phyloP scores from a whole-genome alignment of 2,797 vertebrate species.

The Selene dorsalis region DNA sequence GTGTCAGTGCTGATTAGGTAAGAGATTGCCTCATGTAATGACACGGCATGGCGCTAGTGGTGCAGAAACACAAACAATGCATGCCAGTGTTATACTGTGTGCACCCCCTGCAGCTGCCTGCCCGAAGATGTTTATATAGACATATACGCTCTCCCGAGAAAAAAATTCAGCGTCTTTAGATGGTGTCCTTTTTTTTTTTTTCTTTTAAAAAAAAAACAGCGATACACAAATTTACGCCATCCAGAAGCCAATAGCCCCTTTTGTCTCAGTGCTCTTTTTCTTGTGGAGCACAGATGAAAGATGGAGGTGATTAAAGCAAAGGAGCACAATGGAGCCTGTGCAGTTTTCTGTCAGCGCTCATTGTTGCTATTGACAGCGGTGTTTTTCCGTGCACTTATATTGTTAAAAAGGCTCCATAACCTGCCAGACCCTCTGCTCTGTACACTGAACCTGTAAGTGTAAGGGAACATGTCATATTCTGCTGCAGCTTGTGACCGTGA shows the following conservation, averaged over 20 bases:
- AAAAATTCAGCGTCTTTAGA: conserved; percentile 69
- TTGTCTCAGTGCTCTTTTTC: conserved; percentile 38
- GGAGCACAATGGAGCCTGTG: conserved; percentile 61
- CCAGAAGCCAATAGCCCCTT: conserved; percentile 53
- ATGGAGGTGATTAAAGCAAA: conserved; percentile 76
- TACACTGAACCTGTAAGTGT: conserved; percentile 40
- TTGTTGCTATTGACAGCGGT: conserved; percentile 59
- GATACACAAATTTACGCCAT: conserved; percentile 48
- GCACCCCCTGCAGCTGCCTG: conserved; percentile 73
- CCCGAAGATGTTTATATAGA: conserved; percentile 78
- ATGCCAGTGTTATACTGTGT: conserved; percentile 80
- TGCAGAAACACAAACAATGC: conserved; percentile 81
- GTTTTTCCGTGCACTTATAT: conserved; percentile 47
- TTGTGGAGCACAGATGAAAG: conserved; percentile 65
- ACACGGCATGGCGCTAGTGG: conserved; percentile 83
- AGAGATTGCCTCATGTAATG: conserved; percentile 87
- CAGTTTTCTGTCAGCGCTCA: conserved; percentile 56
- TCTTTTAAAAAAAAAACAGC: not conserved
- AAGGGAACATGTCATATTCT: conserved; percentile 13
- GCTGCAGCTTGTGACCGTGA: conserved; percentile 12
- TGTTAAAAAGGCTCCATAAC: conserved; percentile 54
- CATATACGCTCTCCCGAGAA: conserved; percentile 57
- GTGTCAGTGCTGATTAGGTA: conserved; percentile 86
- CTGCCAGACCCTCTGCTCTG: conserved; percentile 33
- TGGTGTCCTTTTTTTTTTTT: conserved; percentile 25